A percentile compares a stretch with the other conserved stretches of the same genome.
Evolutionary conservation across 2,888 invertebrate genomes (phyloP).

Genomic region (Adelognathus sp.): DNA sequence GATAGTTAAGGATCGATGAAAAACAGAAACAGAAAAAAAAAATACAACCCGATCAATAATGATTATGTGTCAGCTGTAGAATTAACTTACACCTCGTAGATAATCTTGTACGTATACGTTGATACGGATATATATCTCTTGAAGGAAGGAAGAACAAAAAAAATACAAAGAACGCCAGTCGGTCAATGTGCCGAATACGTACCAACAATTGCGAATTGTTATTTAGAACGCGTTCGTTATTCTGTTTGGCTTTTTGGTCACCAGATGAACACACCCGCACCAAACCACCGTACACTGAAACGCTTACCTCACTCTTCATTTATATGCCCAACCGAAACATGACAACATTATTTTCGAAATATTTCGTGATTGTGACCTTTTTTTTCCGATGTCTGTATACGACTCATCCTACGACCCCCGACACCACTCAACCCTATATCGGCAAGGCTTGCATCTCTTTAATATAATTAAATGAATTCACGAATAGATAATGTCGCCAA

Average conservation of each 20-base stretch:
- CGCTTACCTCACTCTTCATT: slow-evolving; percentile 71
- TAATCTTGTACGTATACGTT: slow-evolving; percentile 47
- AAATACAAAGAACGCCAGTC: slow-evolving; percentile 29
- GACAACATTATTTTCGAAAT: neutral
- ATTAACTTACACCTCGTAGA: slow-evolving; percentile 48
- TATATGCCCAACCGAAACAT: slow-evolving; percentile 5
- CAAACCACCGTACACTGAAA: slow-evolving; percentile 73
- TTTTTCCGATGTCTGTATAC: neutral
- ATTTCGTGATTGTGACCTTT: neutral
- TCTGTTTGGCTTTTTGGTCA: slow-evolving; percentile 80
- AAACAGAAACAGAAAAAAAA: slow-evolving; percentile 16
- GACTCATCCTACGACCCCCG: neutral
- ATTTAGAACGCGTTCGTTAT: slow-evolving; percentile 71
- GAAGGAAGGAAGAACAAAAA: too few relatives aligned
- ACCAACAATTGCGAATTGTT: slow-evolving; percentile 42
- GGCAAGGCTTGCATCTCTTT: slow-evolving; percentile 26
- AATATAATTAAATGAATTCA: slow-evolving; percentile 43
- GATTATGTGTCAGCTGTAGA: slow-evolving; percentile 67
- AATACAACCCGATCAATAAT: slow-evolving; percentile 57
- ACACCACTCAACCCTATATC: neutral
- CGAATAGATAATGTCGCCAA: slow-evolving; percentile 53
- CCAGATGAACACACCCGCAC: slow-evolving; percentile 79
- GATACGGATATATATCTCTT: slow-evolving; percentile 31
- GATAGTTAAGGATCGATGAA: slow-evolving; percentile 63
- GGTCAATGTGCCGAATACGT: slow-evolving; percentile 34